Conservation (phyloP, 2,797 vertebrate species). For the Jordanella pulchra region DNA sequence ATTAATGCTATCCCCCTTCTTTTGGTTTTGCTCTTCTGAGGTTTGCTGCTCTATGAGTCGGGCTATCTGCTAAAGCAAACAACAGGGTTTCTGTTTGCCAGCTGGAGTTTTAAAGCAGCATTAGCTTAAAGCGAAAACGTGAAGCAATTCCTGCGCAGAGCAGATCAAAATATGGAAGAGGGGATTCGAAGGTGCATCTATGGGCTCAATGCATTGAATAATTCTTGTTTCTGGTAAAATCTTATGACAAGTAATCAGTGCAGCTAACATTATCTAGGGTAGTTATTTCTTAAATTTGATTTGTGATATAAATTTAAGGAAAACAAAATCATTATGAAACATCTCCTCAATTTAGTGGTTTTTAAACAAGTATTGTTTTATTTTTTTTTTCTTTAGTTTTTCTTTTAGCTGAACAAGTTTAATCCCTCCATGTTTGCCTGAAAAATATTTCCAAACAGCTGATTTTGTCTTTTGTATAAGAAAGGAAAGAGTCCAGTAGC, state of each 20-base stretch:
- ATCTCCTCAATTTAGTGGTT: neutral
- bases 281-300: no score
- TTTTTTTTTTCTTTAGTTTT: neutral
- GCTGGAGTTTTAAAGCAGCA: neutral
- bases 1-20: no score
- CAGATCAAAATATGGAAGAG: neutral
- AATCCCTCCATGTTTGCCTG: neutral
- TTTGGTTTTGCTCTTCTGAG: no score
- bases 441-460: neutral
- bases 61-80: neutral
- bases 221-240: neutral
- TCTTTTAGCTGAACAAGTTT: no score
- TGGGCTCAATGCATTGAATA: neutral
- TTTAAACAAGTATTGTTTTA: neutral
- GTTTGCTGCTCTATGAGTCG: no score
- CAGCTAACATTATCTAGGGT: neutral
- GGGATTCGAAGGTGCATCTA: neutral
- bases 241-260: neutral
- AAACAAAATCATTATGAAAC: neutral
- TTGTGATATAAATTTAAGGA: no score
- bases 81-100: no score
- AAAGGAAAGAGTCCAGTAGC: neutral
- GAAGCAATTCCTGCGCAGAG: neutral
- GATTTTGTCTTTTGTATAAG: neutral
- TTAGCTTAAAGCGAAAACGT: neutral